These are phyloP conservation scores for Meloidogyne hapla DNA, from an alignment of 1,140 invertebrate species.

Conservation along the genomic window DNA sequence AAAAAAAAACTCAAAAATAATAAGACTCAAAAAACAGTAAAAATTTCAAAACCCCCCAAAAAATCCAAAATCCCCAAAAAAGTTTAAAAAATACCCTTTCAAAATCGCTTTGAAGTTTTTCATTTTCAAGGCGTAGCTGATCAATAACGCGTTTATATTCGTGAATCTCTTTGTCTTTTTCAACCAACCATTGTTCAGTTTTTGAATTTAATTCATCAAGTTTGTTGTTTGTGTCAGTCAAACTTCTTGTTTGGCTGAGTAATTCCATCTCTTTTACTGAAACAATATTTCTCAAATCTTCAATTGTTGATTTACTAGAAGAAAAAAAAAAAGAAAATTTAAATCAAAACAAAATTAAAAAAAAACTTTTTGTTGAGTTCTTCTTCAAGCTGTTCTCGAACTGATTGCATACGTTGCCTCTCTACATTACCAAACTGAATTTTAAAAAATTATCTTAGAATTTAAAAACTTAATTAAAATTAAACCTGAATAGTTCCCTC, in stretches of 20 bases:
- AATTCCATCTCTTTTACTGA: constrained; percentile 25
- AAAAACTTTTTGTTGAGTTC: constrained; percentile 19
- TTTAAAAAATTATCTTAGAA: neutral
- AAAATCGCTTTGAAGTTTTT: constrained; percentile 12
- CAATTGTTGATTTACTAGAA: constrained; percentile 22
- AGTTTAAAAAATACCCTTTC: constrained; percentile 2
- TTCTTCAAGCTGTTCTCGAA: constrained; percentile 26
- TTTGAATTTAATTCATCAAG: constrained; percentile 15
- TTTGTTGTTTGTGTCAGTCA: constrained; percentile 8
- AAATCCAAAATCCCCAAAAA: no score
- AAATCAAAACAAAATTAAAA: neutral
- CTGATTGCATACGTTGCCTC: constrained; percentile 31
- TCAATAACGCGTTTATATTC: constrained; percentile 19
- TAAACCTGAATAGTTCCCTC: constrained; percentile 24
- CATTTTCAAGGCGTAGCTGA: constrained; percentile 20
- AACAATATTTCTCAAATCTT: constrained; percentile 31
- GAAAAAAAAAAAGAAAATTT: neutral
- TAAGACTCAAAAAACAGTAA: no score
- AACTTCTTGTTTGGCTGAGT: neutral
- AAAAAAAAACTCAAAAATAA: no score
- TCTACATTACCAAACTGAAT: constrained; percentile 23
- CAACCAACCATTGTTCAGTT: constrained; percentile 17
- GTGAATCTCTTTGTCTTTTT: constrained; percentile 11
- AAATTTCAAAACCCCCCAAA: no score
- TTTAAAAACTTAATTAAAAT: neutral